phyloP scores from a whole-genome alignment of 1,140 invertebrate genomes.

The Orchestia grillus region DNA sequence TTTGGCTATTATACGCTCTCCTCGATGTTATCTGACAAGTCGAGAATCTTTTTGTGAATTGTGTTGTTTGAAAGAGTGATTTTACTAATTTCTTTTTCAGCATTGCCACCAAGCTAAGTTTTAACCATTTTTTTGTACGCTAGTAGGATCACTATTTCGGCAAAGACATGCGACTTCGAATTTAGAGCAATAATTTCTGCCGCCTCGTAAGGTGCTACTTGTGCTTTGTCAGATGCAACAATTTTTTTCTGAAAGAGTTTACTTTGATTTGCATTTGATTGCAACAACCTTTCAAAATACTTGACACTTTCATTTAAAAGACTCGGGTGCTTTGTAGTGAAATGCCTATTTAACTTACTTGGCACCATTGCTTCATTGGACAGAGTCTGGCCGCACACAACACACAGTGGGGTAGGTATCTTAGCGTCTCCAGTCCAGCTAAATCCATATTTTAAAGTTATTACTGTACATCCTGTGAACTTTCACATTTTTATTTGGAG shows the following conservation, averaged over 20 bases:
- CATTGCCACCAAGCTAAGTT: constrained; percentile 36
- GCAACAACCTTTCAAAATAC: constrained; percentile 16
- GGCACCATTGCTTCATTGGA: constrained; percentile 60
- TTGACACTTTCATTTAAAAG: constrained; percentile 42
- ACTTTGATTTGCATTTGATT: constrained; percentile 4
- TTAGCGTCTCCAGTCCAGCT: constrained; percentile 54
- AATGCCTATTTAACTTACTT: constrained; percentile 60
- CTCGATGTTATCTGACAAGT: constrained; percentile 28
- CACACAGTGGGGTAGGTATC: constrained; percentile 59
- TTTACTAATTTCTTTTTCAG: constrained; percentile 53
- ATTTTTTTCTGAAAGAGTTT: constrained; percentile 41
- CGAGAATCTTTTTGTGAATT: constrained; percentile 12
- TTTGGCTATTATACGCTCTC: not conserved
- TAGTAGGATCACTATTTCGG: constrained; percentile 45
- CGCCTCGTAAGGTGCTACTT: constrained; percentile 58
- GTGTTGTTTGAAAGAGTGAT: constrained; percentile 58
- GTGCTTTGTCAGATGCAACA: constrained; percentile 51
- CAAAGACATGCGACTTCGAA: constrained; percentile 49
- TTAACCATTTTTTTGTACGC: not conserved
- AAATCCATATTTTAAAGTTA: constrained; percentile 59
- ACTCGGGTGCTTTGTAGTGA: constrained; percentile 12
- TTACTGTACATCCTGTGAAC: constrained; percentile 31
- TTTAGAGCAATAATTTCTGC: constrained; percentile 1
- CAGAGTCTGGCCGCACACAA: constrained; percentile 61
- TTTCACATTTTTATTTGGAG: constrained; percentile 11